Evolutionary conservation across 2,113 vertebrate species (phyloP).

Genomic region (Pedionomus torquatus): DNA sequence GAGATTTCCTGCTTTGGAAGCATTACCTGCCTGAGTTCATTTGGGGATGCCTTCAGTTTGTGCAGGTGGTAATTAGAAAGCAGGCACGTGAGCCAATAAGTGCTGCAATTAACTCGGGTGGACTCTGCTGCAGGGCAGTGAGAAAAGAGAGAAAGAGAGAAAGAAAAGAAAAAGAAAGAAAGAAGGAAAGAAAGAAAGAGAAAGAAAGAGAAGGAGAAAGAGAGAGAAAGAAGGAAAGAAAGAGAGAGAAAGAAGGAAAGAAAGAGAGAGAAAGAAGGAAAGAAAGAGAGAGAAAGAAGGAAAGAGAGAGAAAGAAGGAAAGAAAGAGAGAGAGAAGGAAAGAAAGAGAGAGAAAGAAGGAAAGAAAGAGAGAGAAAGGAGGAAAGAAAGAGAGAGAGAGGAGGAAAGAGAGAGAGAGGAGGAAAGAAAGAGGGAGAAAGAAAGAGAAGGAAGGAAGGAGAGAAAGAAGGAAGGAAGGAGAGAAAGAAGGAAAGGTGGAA

Average conservation of each 20-base stretch:
- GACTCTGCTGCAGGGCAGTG: neutral
- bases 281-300: too few species aligned
- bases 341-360: neutral
- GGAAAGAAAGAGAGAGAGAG: too few species aligned
- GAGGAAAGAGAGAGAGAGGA: neutral
- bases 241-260: neutral
- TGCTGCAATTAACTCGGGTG: slow-evolving; percentile 12
- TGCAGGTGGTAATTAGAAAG: slow-evolving; percentile 24
- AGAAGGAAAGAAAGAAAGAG: neutral
- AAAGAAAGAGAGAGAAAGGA: neutral
- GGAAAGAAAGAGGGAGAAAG: neutral
- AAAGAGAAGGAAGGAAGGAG: neutral
- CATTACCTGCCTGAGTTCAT: neutral
- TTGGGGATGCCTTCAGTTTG: slow-evolving; percentile 9
- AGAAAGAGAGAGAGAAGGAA: neutral
- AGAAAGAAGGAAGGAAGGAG: neutral
- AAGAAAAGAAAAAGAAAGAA: too few species aligned
- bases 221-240: too few species aligned
- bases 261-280: neutral
- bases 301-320: neutral
- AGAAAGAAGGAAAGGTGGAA: too few species aligned
- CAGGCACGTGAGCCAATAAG: neutral
- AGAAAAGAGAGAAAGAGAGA: neutral
- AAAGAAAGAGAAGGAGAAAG: neutral
- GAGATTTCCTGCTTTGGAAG: neutral